A percentile compares a stretch with the other conserved stretches of the same genome.
These are phyloP conservation scores for Torymus texanus DNA, from an alignment of 2,888 invertebrate species.

Conservation along the genomic window DNA sequence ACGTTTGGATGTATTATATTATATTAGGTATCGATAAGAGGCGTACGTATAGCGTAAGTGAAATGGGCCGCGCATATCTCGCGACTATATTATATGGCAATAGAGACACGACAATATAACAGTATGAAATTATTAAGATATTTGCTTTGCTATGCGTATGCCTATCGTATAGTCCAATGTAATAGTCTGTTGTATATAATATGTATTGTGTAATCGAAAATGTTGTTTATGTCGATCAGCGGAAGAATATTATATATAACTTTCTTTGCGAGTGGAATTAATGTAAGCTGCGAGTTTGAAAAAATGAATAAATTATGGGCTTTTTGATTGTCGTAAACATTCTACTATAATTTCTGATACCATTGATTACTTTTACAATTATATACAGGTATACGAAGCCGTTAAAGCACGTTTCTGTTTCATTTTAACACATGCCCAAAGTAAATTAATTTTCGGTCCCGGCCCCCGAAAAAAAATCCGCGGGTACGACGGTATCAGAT, in stretches of 20 bases:
- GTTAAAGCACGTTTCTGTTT: too few relatives aligned
- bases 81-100: slow-evolving; percentile 41
- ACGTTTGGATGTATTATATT: too few relatives aligned
- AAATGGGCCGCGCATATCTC: neutral
- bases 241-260: neutral
- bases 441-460: too few relatives aligned
- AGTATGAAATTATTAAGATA: slow-evolving; percentile 40
- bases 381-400: too few relatives aligned
- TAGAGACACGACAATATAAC: neutral
- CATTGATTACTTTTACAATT: too few relatives aligned
- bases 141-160: slow-evolving; percentile 12
- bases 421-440: too few relatives aligned
- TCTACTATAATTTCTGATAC: too few relatives aligned
- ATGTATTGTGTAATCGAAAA: neutral
- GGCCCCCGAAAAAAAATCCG: too few relatives aligned
- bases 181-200: neutral
- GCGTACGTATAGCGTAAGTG: neutral
- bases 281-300: too few relatives aligned
- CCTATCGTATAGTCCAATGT: neutral
- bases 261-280: too few relatives aligned
- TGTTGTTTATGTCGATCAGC: slow-evolving; percentile 7
- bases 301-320: too few relatives aligned
- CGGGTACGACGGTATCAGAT: slow-evolving; percentile 14
- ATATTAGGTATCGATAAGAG: slow-evolving; percentile 1
- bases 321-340: too few relatives aligned